A percentile compares a stretch with the other conserved stretches of the same genome.
Evolutionary conservation across 2,113 vertebrate species (phyloP).

Genomic region (Dicerorhinus sumatrensis): DNA sequence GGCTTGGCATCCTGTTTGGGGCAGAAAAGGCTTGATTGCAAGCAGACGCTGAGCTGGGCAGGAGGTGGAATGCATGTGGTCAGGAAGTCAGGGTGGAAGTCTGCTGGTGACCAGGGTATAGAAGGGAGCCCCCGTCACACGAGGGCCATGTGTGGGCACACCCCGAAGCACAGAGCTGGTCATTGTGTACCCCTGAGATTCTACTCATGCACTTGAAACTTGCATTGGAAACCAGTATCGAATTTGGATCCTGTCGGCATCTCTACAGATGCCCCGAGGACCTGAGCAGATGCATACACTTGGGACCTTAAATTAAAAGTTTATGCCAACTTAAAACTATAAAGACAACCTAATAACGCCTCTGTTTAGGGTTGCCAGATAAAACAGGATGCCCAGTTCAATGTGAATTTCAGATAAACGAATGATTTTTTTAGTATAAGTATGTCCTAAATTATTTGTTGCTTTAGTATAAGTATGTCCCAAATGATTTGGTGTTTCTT

Average conservation of each 20-base stretch:
- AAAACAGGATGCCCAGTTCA: background rate
- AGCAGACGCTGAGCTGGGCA: background rate
- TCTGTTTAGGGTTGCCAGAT: background rate
- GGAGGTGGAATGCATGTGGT: background rate
- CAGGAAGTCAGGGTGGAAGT: background rate
- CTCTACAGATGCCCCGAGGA: background rate
- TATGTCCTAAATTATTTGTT: conserved; percentile 58
- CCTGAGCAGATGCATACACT: background rate
- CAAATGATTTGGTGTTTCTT: conserved; percentile 5
- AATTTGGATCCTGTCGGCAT: background rate
- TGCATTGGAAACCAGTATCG: background rate
- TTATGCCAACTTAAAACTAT: background rate
- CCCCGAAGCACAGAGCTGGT: background rate
- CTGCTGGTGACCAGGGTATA: background rate
- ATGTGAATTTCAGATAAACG: conserved; percentile 28
- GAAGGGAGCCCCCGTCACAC: background rate
- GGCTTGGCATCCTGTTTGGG: background rate
- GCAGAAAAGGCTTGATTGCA: background rate
- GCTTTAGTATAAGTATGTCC: conserved; percentile 36
- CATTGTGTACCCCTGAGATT: background rate
- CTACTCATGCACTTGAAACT: background rate
- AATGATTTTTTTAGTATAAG: conserved; percentile 35
- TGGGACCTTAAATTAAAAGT: background rate
- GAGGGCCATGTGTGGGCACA: background rate
- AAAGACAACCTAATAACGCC: background rate